A percentile compares a stretch with the other conserved stretches of the same genome.
Conservation (phyloP, 2,113 vertebrate genomes). For the Gymnarchus niloticus region DNA sequence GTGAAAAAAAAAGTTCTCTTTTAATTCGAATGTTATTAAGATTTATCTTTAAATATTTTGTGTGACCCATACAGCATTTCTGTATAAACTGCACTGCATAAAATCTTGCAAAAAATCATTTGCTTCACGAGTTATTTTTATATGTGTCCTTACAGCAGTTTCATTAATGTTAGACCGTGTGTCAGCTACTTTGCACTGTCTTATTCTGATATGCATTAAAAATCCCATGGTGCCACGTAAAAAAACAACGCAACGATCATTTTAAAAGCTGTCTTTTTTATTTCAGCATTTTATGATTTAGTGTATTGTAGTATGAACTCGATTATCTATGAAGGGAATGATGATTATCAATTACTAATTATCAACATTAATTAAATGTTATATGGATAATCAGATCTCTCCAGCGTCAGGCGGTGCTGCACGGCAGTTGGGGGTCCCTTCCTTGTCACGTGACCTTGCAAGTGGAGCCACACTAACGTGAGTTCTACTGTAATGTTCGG, state of each 20-base stretch:
- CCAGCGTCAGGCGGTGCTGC: no score
- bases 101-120: neutral
- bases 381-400: no score
- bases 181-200: neutral
- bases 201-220: neutral
- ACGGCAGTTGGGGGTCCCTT: no score
- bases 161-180: neutral
- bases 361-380: neutral
- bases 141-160: neutral
- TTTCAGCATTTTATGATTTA: neutral
- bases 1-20: neutral
- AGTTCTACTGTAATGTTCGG: no score
- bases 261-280: no score
- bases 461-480: no score
- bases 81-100: neutral
- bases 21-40: neutral
- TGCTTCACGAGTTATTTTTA: neutral
- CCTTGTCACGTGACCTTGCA: no score
- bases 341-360: slow-evolving; percentile 10
- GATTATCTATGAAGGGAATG: neutral
- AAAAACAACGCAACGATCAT: neutral
- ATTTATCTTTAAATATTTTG: neutral
- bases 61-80: neutral
- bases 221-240: neutral
- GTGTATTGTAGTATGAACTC: neutral